Percentiles rank a stretch among this genome's conserved stretches.
These are phyloP conservation scores for Ooceraea biroi DNA, from an alignment of 1,140 invertebrate species.

Conservation along the genomic window DNA sequence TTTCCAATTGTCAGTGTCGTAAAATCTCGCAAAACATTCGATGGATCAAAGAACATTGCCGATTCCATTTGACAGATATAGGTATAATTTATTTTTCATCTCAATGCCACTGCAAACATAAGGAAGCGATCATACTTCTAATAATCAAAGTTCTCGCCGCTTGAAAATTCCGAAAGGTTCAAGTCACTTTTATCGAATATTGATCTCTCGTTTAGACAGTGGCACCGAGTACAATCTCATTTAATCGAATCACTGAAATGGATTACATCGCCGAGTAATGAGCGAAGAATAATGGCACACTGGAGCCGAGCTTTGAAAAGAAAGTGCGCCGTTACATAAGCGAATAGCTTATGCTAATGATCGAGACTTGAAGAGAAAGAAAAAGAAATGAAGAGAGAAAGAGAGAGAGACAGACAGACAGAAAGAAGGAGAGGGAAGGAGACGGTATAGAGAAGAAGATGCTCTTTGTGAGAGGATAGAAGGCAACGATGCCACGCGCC, in stretches of 20 bases:
- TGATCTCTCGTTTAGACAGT: background rate
- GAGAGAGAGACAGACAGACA: constrained; percentile 4
- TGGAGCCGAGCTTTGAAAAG: constrained; percentile 60
- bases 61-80: background rate
- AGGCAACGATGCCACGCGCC: constrained; percentile 39
- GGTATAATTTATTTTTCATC: background rate
- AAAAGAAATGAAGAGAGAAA: background rate
- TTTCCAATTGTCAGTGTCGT: background rate
- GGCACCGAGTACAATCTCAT: background rate
- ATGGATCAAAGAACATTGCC: background rate
- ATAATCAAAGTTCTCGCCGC: background rate
- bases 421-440: background rate
- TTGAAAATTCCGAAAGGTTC: constrained; percentile 7
- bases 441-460: constrained; percentile 10
- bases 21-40: background rate
- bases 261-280: constrained; percentile 42
- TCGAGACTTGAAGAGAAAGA: constrained; percentile 13
- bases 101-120: too few relatives aligned
- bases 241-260: constrained; percentile 3
- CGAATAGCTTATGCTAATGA: constrained; percentile 69
- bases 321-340: constrained; percentile 70
- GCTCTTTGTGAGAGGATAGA: constrained; percentile 44
- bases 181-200: background rate
- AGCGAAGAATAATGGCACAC: constrained; percentile 17
- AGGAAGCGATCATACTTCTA: too few relatives aligned